Base-by-base conservation (phyloP, 2,888 invertebrate species). In the Ypsolopha sequella region DNA sequence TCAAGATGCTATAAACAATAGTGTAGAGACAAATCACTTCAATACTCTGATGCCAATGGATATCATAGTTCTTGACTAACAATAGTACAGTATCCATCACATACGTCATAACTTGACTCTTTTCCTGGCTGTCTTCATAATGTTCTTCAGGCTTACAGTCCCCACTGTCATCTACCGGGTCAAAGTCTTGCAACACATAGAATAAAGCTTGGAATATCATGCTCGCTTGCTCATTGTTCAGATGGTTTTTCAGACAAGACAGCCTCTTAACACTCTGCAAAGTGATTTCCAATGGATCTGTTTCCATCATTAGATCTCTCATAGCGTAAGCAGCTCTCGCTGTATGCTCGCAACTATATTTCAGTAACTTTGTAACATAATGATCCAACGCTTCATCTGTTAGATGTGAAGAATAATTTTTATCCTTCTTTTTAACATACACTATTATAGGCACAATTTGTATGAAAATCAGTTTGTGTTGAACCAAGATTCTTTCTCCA, bases 11-110 rank as follows among this genome's bases (percentile, higher is more conserved):
- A 47, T 69, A 73, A 2, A 85, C 79, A 48, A 80, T 63, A 38
- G 67, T 71, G 53, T 84, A 81, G 9, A 95, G 76, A 57, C 92
- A 92, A 54, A 92, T 87, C 0, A 93, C 91, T 79, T 95, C 94
- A 2, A 94, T 85, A 53, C 92, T 93, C 60, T 94, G 93, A 53
- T 91, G 89, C 94, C 94, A 94, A 36, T 91, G 91, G 10, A 94
- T 90, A 55, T 91, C 89, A 59, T 91, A 92, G 47, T 91, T 88
- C 53, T 90, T 89, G 6, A 94, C 90, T 44, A 93, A 76, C 0
- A 88, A 82, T 24, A 90, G 81, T 9, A 94, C 76, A 0, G 89
- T 90, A 52, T 93, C 91, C 53, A 94, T 73, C 0, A 93, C 84
- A n/a, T 91, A 88, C 8, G 90, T 89, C 65, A 93, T 76, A 34